phyloP scores from a whole-genome alignment of 2,888 invertebrate genomes.

The Apoda limacodes region DNA sequence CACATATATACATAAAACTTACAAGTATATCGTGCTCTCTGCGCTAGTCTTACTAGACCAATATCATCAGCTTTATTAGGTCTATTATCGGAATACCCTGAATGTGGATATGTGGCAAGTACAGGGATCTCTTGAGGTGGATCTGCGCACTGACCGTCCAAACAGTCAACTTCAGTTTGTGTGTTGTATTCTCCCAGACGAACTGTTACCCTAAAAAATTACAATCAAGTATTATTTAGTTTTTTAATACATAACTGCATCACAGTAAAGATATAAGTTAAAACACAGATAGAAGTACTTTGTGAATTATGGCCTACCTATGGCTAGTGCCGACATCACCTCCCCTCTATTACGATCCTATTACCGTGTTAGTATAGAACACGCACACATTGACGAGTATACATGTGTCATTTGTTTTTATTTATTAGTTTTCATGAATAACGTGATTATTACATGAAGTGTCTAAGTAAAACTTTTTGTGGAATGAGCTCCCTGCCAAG shows the following conservation, averaged over 20 bases:
- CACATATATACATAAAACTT: slow-evolving; percentile 21
- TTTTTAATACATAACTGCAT: not conserved
- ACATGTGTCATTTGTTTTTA: too few species aligned
- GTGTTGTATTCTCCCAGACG: slow-evolving; percentile 77
- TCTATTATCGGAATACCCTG: slow-evolving; percentile 62
- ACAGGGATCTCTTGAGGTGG: slow-evolving; percentile 72
- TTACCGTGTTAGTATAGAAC: too few species aligned
- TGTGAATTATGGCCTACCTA: too few species aligned
- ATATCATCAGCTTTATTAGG: slow-evolving; percentile 68
- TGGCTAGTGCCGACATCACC: too few species aligned
- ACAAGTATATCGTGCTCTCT: slow-evolving; percentile 52
- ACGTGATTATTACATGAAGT: too few species aligned
- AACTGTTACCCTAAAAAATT: slow-evolving; percentile 51
- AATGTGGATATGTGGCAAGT: slow-evolving; percentile 73
- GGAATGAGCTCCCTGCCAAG: too few species aligned
- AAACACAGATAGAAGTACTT: too few species aligned
- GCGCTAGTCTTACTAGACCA: slow-evolving; percentile 62
- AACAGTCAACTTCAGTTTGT: slow-evolving; percentile 71
- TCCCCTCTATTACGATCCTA: too few species aligned
- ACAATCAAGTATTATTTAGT: not conserved
- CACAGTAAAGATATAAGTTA: too few species aligned
- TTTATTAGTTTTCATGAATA: too few species aligned
- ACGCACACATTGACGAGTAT: too few species aligned
- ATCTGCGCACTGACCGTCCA: slow-evolving; percentile 70
- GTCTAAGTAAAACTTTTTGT: too few species aligned